A percentile compares a stretch with the other conserved stretches of the same genome.
Evolutionary conservation across 2,888 invertebrate species (phyloP).

Genomic region (Congeria kusceri): DNA sequence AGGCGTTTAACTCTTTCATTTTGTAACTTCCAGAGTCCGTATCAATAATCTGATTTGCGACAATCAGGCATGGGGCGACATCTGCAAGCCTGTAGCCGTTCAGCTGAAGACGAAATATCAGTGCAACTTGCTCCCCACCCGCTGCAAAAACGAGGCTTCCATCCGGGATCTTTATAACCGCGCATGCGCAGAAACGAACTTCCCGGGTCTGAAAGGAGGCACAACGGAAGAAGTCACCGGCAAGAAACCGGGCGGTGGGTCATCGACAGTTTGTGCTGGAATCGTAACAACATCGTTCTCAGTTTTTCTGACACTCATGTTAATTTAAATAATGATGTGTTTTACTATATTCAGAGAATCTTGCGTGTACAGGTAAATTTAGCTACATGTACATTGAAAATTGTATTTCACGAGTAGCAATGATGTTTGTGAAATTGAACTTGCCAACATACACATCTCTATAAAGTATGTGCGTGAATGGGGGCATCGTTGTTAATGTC

Average conservation of each 20-base stretch:
- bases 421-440: too few species aligned
- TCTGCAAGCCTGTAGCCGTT: conserved; percentile 51
- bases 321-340: too few species aligned
- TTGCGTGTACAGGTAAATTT: too few species aligned
- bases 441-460: too few species aligned
- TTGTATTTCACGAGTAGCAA: too few species aligned
- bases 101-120: conserved; percentile 59
- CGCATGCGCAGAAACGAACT: conserved; percentile 45
- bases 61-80: conserved; percentile 46
- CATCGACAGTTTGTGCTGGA: not conserved
- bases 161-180: conserved; percentile 34
- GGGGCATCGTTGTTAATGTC: too few species aligned
- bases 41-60: conserved; percentile 54
- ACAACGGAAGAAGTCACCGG: not conserved
- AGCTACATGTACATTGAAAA: too few species aligned
- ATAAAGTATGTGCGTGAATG: too few species aligned
- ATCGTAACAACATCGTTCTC: not conserved
- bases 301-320: too few species aligned
- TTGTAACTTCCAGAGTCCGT: conserved; percentile 49
- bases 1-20: too few species aligned
- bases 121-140: conserved; percentile 53
- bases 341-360: too few species aligned
- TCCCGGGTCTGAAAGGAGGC: conserved; percentile 16
- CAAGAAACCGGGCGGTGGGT: not conserved
- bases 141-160: conserved; percentile 46